Base-by-base conservation (phyloP, 2,888 invertebrate species). In the Papilio demoleus region DNA sequence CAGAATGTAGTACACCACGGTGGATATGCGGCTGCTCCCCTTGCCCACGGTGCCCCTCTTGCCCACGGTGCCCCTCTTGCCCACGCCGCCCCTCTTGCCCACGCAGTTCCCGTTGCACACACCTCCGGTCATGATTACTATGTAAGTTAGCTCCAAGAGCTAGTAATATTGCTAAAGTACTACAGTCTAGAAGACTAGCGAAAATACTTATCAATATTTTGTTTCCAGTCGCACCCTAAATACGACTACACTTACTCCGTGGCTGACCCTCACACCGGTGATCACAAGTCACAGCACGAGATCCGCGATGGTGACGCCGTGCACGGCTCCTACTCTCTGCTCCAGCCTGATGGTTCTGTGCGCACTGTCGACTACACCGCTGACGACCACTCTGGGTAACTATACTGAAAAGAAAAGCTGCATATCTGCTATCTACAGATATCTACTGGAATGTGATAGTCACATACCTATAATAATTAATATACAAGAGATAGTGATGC, bases 291-390 rank as follows among this genome's bases (percentile, higher is more conserved):
- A 61, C 88, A 88, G 78, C 86, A 87, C 76, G 92, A 92, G 75
- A 77, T 76, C 72, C 80, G 84, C 68, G 89, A 89, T 72, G 90
- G 90, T 50, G 88, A 88, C 75, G 81, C 82, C 45, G 94, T 94
- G 60, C 88, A 92, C 77, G 94, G 94, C 47, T 90, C 92, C 77
- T 94, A 94, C 81, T 89, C 88, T 27, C 82, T 93, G 59, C 87
- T 90, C 72, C 91, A 93, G 76, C 88, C 92, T 47, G 90, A 88
- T 12, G 88, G 79, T 70, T 77, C 92, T 75, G 81, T 90, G 65
- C 85, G 92, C 75, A 92, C 87, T 62, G 92, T 93, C 40, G 88
- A 90, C 75, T 92, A 79, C 74, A 72, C 76, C 70, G 79, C 78
- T 59, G 87, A 90, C 71, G 85, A 88, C 74, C 86, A 88, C 76